phyloP scores from a whole-genome alignment of 1,140 invertebrate species.

The Cyphomyrmex costatus region DNA sequence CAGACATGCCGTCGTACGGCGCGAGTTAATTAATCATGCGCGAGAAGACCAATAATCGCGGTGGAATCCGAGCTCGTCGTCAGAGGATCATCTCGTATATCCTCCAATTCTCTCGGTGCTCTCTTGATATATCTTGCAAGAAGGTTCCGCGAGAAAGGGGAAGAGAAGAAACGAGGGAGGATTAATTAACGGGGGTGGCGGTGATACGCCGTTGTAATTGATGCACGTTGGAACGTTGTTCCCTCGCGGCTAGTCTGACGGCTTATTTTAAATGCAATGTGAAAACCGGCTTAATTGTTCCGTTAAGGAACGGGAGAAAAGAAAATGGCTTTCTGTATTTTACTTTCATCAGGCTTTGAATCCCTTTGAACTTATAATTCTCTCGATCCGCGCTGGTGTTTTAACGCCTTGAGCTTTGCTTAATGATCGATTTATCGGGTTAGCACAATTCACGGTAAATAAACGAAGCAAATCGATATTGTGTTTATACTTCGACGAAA shows the following conservation, averaged over 20 bases:
- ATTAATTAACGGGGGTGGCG: constrained; percentile 70
- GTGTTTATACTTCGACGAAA: not conserved
- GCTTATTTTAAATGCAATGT: constrained; percentile 82
- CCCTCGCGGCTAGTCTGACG: constrained; percentile 64
- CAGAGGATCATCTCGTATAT: constrained; percentile 68
- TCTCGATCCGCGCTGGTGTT: not conserved
- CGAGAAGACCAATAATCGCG: constrained; percentile 70
- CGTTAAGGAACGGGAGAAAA: constrained; percentile 44
- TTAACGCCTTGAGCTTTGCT: not conserved
- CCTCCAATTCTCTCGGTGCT: constrained; percentile 8
- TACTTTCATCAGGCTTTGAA: constrained; percentile 1
- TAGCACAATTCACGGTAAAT: constrained; percentile 1
- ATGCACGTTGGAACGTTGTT: constrained; percentile 62
- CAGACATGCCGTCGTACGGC: constrained; percentile 16
- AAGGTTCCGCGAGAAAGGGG: constrained; percentile 37
- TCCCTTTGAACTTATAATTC: not conserved
- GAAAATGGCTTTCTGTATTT: constrained; percentile 28
- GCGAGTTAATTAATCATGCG: constrained; percentile 72
- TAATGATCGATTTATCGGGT: not conserved
- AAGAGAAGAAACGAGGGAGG: constrained; percentile 39
- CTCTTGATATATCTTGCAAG: constrained; percentile 28
- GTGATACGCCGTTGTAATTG: constrained; percentile 71
- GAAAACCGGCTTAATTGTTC: constrained; percentile 80
- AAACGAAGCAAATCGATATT: constrained; percentile 19
- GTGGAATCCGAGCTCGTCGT: constrained; percentile 60